phyloP scores from a whole-genome alignment of 2,113 vertebrate genomes.

The Rafetus swinhoei region DNA sequence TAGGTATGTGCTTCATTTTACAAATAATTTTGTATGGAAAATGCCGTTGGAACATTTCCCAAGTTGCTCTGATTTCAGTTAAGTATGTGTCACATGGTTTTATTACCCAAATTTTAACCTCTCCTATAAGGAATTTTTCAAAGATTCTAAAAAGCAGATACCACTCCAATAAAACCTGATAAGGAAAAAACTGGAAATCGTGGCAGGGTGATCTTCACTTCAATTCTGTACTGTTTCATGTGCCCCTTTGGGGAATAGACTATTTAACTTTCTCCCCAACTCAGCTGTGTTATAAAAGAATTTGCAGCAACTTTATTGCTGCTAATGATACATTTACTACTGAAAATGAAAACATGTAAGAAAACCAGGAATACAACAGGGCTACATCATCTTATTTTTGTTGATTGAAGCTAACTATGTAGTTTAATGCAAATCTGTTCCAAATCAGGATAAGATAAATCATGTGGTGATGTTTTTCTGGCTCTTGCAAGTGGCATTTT shows the following conservation, averaged over 20 bases:
- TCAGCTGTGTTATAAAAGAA: not conserved
- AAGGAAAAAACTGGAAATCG: not conserved
- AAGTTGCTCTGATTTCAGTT: not conserved
- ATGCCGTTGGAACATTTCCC: not conserved
- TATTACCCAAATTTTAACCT: conserved; percentile 31
- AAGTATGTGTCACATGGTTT: conserved; percentile 10
- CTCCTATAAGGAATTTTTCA: not conserved
- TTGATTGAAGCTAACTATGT: not conserved
- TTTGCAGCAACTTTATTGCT: not conserved
- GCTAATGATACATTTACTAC: not conserved
- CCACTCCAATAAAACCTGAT: not conserved
- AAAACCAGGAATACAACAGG: not conserved
- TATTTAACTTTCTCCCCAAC: not conserved
- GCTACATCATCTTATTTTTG: not conserved
- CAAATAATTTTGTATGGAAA: not conserved
- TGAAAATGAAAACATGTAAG: not conserved
- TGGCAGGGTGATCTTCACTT: not conserved
- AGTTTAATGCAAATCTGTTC: not conserved
- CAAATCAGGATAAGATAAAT: not conserved
- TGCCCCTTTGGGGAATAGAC: not conserved
- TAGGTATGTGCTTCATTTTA: not conserved
- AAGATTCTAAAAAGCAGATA: conserved; percentile 1
- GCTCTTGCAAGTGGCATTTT: conserved; percentile 15
- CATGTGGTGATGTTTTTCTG: not conserved
- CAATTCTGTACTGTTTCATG: not conserved